phyloP scores from a whole-genome alignment of 2,797 vertebrate species.

The Cryptoblepharus egeriae region DNA sequence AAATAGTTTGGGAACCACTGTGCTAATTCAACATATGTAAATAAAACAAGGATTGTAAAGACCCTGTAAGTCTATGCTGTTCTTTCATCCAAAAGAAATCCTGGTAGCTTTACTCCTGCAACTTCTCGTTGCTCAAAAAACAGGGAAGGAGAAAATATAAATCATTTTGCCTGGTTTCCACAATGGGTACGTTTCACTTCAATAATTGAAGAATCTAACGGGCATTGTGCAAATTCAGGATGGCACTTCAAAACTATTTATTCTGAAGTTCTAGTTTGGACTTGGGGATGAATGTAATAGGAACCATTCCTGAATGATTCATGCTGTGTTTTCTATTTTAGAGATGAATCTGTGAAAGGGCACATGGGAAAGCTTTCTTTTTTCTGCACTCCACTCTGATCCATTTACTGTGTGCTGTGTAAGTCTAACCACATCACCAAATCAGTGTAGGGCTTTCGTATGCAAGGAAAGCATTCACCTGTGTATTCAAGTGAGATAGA shows the following conservation, averaged over 20 bases:
- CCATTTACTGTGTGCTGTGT: background rate
- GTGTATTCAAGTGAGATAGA: background rate
- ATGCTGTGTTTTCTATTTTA: background rate
- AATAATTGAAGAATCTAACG: accelerated
- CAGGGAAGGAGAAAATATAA: background rate
- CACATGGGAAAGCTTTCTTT: background rate
- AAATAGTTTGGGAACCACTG: too few species aligned
- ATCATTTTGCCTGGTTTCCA: background rate
- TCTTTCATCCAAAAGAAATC: too few species aligned
- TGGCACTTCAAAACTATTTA: background rate
- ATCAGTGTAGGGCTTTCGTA: background rate
- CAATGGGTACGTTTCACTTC: background rate
- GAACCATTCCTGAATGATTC: background rate
- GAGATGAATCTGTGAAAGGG: background rate
- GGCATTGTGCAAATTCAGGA: background rate
- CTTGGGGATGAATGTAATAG: background rate
- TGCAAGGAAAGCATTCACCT: background rate
- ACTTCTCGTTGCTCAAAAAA: too few species aligned
- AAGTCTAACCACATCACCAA: background rate
- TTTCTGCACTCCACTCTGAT: background rate
- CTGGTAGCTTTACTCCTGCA: too few species aligned
- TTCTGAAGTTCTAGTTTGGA: background rate
- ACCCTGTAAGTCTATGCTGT: too few species aligned
- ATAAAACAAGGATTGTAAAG: too few species aligned
- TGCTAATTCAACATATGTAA: too few species aligned